These are phyloP conservation scores for Eumerus sabulonum DNA, from an alignment of 2,888 invertebrate genomes.

Conservation along the genomic window DNA sequence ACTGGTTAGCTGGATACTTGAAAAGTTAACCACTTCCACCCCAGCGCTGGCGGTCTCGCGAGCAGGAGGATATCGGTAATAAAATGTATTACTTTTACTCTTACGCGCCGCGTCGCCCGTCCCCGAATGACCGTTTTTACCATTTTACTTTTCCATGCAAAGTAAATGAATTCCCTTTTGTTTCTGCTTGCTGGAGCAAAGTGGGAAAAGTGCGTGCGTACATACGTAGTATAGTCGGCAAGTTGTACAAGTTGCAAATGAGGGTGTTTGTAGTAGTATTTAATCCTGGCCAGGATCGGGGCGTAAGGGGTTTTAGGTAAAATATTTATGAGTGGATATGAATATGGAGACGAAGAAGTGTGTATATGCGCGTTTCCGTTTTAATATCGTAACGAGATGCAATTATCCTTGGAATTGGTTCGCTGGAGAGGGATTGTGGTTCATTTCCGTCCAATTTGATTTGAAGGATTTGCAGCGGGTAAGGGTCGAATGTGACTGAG, in stretches of 20 bases:
- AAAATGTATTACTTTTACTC: slow-evolving; percentile 66
- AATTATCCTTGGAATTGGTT: slow-evolving; percentile 18
- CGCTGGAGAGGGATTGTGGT: slow-evolving; percentile 8
- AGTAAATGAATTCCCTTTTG: slow-evolving; percentile 32
- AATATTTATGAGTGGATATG: slow-evolving; percentile 1
- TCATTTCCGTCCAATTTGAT: slow-evolving; percentile 27
- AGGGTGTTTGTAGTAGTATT: slow-evolving; percentile 22
- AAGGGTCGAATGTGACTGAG: too few relatives aligned
- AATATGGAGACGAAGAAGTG: neutral
- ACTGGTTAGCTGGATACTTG: slow-evolving; percentile 37
- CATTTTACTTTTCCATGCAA: slow-evolving; percentile 50
- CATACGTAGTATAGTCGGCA: slow-evolving; percentile 12
- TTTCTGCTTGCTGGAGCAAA: too few relatives aligned
- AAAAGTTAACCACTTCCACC: slow-evolving; percentile 35
- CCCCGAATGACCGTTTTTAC: slow-evolving; percentile 42
- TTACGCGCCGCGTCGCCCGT: slow-evolving; percentile 5
- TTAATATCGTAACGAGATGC: slow-evolving; percentile 24
- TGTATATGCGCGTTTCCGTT: slow-evolving; percentile 2
- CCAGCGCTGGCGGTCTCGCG: neutral
- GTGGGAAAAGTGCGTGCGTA: slow-evolving; percentile 49
- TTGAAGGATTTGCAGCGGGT: slow-evolving; percentile 1
- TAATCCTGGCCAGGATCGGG: neutral
- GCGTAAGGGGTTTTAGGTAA: neutral
- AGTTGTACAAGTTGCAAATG: neutral
- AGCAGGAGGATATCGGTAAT: slow-evolving; percentile 53